These are phyloP conservation scores for Lonchura striata DNA, from an alignment of 2,113 vertebrate species.

Conservation along the genomic window DNA sequence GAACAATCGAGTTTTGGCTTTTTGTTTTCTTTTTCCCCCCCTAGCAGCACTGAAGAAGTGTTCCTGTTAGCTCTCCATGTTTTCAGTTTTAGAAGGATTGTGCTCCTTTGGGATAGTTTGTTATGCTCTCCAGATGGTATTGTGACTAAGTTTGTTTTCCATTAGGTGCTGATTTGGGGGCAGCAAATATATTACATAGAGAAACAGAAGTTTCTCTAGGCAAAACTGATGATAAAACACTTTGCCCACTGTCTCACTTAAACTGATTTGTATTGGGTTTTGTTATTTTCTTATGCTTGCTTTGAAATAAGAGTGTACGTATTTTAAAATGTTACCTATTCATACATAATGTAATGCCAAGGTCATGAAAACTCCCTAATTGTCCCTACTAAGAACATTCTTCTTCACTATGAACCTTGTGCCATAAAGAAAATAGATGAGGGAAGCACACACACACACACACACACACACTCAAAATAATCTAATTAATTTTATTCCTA, in stretches of 20 bases:
- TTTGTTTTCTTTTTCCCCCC: not conserved
- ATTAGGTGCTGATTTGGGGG: not conserved
- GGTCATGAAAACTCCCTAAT: not conserved
- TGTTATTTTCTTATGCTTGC: not conserved
- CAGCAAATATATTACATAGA: not conserved
- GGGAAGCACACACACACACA: not conserved
- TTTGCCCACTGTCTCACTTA: not conserved
- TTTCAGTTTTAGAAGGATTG: not conserved
- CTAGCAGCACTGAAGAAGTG: not conserved
- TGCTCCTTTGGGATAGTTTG: not conserved
- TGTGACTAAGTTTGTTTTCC: conserved; percentile 21
- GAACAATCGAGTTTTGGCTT: not conserved
- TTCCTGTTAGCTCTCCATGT: not conserved
- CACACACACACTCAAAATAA: not conserved
- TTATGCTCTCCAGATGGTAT: not conserved
- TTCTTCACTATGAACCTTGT: not conserved
- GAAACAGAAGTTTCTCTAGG: not conserved
- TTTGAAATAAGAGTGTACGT: not conserved
- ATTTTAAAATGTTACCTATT: not conserved
- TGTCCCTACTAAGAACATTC: not conserved
- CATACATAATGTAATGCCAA: not conserved
- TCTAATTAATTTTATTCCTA: not conserved
- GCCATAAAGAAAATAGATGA: not conserved
- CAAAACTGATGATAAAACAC: not conserved
- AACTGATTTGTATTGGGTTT: not conserved